Percentiles rank a stretch among this genome's conserved stretches.
Evolutionary conservation across 2,888 invertebrate genomes (phyloP).

Genomic region (Odontomyia ornata): DNA sequence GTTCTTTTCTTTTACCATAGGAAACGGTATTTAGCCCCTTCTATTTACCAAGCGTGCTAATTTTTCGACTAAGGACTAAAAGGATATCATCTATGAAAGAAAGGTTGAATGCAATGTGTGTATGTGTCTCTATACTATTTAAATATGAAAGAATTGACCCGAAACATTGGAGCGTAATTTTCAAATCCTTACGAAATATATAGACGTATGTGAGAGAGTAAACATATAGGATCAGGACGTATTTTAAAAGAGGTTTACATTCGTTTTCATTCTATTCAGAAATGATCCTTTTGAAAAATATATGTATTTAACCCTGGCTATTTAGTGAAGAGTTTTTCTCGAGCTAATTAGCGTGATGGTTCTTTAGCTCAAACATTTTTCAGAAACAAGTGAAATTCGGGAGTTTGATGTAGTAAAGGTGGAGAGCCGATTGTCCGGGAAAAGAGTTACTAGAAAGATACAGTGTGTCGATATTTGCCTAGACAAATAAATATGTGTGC

Average conservation of each 20-base stretch:
- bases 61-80: background rate
- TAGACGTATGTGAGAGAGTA: background rate
- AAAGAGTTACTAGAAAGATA: background rate
- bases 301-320: constrained; percentile 13
- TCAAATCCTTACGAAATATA: background rate
- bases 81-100: background rate
- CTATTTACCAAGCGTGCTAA: constrained; percentile 5
- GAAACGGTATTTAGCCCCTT: background rate
- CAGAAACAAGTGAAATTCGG: no score
- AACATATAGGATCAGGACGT: background rate
- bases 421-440: background rate
- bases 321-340: background rate
- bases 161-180: background rate
- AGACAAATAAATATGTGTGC: background rate
- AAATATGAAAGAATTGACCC: constrained; percentile 26
- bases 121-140: constrained; percentile 5
- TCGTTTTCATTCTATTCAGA: background rate
- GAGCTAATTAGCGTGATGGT: constrained; percentile 29
- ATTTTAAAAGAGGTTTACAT: background rate
- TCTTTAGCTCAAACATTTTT: background rate
- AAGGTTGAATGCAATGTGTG: background rate
- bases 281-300: background rate
- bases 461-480: background rate
- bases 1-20: background rate
- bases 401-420: no score